These are phyloP conservation scores for Chaitophorus viminalis DNA, from an alignment of 2,888 invertebrate genomes.

Conservation along the genomic window DNA sequence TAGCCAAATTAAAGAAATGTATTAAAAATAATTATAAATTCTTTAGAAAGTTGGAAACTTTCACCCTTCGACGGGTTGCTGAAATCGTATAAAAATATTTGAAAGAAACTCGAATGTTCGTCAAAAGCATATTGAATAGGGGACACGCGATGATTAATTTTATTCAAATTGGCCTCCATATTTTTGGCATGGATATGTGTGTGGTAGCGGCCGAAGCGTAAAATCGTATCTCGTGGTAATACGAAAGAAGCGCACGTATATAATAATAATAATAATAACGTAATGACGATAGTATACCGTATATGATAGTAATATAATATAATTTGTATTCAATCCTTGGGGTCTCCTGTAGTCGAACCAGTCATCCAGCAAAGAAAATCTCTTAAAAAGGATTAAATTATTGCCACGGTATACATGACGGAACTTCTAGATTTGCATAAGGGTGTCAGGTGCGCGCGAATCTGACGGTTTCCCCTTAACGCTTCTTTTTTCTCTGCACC, in stretches of 20 bases:
- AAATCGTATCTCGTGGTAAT: constrained; percentile 53
- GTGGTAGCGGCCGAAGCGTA: constrained; percentile 48
- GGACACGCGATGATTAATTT: constrained; percentile 51
- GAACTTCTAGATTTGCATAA: constrained; percentile 56
- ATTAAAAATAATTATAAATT: constrained; percentile 6
- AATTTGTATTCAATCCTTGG: constrained; percentile 60
- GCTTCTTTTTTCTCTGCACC: not conserved
- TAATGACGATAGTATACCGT: constrained; percentile 45
- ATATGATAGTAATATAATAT: constrained; percentile 51
- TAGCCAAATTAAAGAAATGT: not conserved
- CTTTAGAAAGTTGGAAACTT: constrained; percentile 16
- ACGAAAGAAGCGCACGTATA: constrained; percentile 11
- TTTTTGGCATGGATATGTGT: constrained; percentile 19
- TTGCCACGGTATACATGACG: constrained; percentile 51
- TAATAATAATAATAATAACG: constrained; percentile 48
- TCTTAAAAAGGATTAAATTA: constrained; percentile 62
- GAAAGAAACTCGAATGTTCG: constrained; percentile 22
- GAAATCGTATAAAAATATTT: constrained; percentile 1
- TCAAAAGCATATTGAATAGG: constrained; percentile 39
- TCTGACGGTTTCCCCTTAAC: constrained; percentile 45
- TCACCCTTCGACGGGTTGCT: not conserved
- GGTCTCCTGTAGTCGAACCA: constrained; percentile 23
- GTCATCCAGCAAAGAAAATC: constrained; percentile 60
- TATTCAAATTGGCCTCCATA: constrained; percentile 56
- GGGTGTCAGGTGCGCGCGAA: constrained; percentile 59